Evolutionary conservation across 2,888 invertebrate species (phyloP).

Genomic region (Coleophora deauratella): DNA sequence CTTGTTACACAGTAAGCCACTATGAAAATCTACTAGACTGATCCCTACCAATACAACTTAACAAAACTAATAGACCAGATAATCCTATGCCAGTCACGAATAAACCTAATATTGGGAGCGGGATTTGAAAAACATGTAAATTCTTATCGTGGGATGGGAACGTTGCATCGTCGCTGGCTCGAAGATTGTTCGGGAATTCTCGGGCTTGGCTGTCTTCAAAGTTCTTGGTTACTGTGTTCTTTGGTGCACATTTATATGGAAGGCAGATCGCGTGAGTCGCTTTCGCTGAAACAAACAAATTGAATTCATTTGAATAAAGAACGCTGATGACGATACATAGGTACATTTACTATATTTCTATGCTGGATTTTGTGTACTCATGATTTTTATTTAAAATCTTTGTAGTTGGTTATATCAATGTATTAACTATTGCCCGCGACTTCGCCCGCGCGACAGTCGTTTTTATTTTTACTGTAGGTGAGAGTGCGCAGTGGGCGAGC

Average conservation of each 20-base stretch:
- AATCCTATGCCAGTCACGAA: constrained; percentile 59
- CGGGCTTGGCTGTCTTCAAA: neutral
- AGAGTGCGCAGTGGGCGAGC: no score
- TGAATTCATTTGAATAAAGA: constrained; percentile 35
- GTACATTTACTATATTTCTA: no score
- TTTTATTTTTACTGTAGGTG: no score
- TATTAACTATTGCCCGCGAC: no score
- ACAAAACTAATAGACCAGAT: constrained; percentile 33
- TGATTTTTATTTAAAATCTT: no score
- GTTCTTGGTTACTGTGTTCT: no score
- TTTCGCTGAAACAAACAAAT: constrained; percentile 46
- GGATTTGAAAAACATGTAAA: constrained; percentile 62
- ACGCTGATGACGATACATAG: no score
- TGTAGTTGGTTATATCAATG: no score
- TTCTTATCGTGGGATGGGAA: constrained; percentile 24
- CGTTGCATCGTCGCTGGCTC: constrained; percentile 1
- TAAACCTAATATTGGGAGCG: constrained; percentile 46
- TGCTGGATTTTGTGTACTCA: no score
- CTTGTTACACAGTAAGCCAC: no score
- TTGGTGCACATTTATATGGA: constrained; percentile 19
- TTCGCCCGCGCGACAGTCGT: no score
- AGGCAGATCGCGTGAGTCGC: constrained; percentile 18
- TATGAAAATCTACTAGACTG: no score
- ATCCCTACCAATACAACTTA: constrained; percentile 24
- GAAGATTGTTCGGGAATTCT: neutral